Conservation (phyloP, 2,113 vertebrate genomes). For the Caracal caracal region DNA sequence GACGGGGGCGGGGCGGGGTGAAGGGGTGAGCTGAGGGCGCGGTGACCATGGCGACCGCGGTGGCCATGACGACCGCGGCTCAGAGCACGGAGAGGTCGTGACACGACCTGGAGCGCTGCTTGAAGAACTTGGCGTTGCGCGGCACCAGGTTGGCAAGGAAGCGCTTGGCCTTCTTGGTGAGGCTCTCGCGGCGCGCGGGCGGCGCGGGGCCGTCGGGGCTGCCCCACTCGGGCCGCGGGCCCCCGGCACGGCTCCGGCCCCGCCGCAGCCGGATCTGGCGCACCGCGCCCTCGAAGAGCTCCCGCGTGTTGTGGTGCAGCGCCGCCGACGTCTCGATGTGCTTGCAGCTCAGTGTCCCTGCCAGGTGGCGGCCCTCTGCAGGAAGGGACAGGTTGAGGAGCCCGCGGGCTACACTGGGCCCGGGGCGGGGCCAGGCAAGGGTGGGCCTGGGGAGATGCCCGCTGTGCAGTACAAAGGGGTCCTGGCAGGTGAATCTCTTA, state of each 20-base stretch:
- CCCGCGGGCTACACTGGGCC: neutral
- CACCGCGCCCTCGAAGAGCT: constrained; percentile 91
- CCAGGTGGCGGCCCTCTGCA: constrained; percentile 90
- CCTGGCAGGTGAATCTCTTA: neutral
- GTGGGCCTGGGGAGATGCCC: neutral
- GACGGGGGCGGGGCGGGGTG: constrained; percentile 17
- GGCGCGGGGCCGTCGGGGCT: constrained; percentile 73
- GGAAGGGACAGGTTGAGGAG: constrained; percentile 21
- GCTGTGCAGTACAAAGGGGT: neutral
- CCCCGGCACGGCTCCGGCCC: constrained; percentile 64
- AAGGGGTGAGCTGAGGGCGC: neutral
- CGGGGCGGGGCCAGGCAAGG: neutral
- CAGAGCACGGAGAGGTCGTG: constrained; percentile 91
- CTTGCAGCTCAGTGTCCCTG: constrained; percentile 90
- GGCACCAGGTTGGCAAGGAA: constrained; percentile 92
- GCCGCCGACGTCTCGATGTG: constrained; percentile 93
- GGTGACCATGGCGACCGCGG: constrained; percentile 67
- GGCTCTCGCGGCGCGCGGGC: constrained; percentile 88
- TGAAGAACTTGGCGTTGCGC: constrained; percentile 90
- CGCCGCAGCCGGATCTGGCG: constrained; percentile 88
- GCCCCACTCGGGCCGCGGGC: neutral
- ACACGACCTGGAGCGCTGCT: constrained; percentile 93
- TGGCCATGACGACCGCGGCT: constrained; percentile 67
- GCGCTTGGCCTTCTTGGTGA: constrained; percentile 92
- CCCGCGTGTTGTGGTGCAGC: constrained; percentile 91